Base-by-base conservation (phyloP, 2,113 vertebrate genomes). In the Rhinopomastus cyanomelas region DNA sequence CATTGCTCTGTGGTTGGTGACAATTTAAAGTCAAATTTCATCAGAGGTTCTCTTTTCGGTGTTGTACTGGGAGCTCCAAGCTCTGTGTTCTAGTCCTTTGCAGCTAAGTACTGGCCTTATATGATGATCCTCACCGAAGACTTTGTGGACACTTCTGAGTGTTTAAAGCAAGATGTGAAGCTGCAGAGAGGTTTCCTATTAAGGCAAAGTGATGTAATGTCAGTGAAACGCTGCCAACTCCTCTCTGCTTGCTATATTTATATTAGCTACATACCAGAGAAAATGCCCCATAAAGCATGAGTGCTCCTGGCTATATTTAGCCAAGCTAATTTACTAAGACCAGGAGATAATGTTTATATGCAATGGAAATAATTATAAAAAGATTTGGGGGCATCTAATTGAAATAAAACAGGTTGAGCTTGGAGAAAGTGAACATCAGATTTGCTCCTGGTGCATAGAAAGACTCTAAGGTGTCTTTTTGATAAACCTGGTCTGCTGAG, bases 181-280 rank as follows among this genome's bases (percentile, higher is more conserved):
- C 95, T 97, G 96, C 90, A 95, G 96, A 97, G 96, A 97, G 91
- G 91, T 96, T 96, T 96, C 98, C 97, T 98, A 98, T 98, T 98
- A 98, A 97, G 97, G 98, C 93, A 96, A 96, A 96, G 94, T 98
- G 97, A 98, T 98, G 96, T 98, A 96, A 97, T 96, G 91, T 87
- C 73, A 78, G n/a, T 97, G 96, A 94, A 96, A 81, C 86, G 39
- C 78, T 67, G 95, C 97, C 97, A 96, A 48, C 42, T 90, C 95
- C 89, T 89, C 94, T 94, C 76, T 2, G 4, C 89, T 95, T 91
- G 52, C 95, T 96, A 95, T 97, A 92, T 98, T 98, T 98, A 96
- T 96, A 85, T 97, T 96, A 97, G 96, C 95, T 88, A 89, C 96
- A 98, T 97, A 97, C 97, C 97, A 96, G 64, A 91, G 95, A 96